Evolutionary conservation across 2,113 vertebrate species (phyloP).

Genomic region (Spheniscus mendiculus): DNA sequence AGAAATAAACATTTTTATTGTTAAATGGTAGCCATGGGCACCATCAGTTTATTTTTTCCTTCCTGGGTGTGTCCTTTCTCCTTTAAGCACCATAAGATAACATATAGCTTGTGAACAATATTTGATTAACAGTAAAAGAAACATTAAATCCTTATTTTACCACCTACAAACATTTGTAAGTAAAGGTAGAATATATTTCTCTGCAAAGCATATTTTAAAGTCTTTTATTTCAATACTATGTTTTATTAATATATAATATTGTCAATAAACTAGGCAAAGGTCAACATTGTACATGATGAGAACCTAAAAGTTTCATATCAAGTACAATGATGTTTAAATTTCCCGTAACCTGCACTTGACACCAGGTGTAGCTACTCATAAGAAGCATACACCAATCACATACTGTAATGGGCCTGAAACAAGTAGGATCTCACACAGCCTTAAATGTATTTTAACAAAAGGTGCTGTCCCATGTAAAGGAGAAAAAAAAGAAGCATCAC

Average conservation of each 20-base stretch:
- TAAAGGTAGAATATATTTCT: neutral
- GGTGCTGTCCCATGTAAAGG: neutral
- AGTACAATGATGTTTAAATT: neutral
- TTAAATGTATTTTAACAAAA: neutral
- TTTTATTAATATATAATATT: neutral
- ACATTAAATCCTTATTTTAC: neutral
- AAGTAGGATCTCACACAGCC: neutral
- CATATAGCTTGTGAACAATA: neutral
- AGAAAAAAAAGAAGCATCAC: neutral
- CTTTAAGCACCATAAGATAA: neutral
- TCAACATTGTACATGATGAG: neutral
- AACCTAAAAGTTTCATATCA: neutral
- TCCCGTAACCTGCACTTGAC: neutral
- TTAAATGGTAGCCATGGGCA: neutral
- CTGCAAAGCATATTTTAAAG: neutral
- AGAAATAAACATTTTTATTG: neutral
- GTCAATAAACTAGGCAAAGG: neutral
- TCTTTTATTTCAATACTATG: neutral
- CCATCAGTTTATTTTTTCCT: neutral
- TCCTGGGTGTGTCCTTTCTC: neutral
- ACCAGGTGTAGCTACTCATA: neutral
- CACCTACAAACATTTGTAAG: neutral
- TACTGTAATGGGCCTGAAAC: neutral
- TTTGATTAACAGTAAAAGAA: neutral
- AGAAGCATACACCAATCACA: neutral